Evolutionary conservation across 1,140 invertebrate species (phyloP), one percentile per base, ranked within the genome.

Genomic region (Diachasma alloeum): DNA sequence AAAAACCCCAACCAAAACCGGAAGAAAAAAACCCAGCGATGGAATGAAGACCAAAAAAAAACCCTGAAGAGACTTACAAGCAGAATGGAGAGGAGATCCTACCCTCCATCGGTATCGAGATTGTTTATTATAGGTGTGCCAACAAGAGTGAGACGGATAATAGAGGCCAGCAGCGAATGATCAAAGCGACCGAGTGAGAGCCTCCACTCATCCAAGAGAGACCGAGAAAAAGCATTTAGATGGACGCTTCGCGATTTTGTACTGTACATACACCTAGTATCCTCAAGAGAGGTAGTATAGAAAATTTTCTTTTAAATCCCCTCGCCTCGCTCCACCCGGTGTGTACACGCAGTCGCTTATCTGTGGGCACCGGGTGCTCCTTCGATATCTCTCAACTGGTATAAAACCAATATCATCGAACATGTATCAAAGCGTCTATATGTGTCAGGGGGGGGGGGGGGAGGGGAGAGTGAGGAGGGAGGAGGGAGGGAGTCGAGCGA

Each of bases 41-140:
- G 24, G 24, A 63, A 63, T 63, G 59, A 63, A 63, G 19, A 26
- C 17, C 22, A 44, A 74, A 75, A 75, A 13, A 68, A 69, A 66
- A 44, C 8, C 24, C 10, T 36, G 31, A 36, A 66, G 70, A 72
- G 72, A 72, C n/a, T 72, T 66, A 39, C 75, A 71, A 68, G 75
- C 69, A 71, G 46, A 72, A 77, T 77, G 75, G 56, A 22, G 42
- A 59, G 44, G 46, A 71, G 69, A 72, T 72, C 69, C 66, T 70
- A 77, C 71, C 72, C 75, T 72, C 69, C 56, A 70, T 77, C 53
- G 48, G 31, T 24, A 59, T 39, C 31, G 66, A 76, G 77, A 80
- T 78, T 74, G 78, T 81, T 79, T 81, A 81, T 81, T 81, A 78
- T 78, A 76, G 80, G 76, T 76, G 75, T 76, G 68, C 76, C 67